Conservation (phyloP, 1,140 invertebrate genomes). For the Lysiphlebus fabarum region DNA sequence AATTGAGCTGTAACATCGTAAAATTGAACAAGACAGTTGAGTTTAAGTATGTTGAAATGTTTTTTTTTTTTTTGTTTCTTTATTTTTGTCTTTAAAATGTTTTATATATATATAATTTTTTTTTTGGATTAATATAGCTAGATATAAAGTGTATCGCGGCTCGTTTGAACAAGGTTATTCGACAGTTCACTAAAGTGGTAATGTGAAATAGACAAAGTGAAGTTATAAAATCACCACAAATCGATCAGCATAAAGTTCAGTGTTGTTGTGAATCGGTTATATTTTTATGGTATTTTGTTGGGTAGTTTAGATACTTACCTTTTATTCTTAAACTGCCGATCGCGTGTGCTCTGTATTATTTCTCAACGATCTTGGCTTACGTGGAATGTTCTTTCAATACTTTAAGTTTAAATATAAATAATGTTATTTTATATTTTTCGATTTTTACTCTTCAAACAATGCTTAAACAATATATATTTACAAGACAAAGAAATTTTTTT, state of each 20-base stretch:
- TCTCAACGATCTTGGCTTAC: neutral
- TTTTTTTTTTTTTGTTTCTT: constrained; percentile 20
- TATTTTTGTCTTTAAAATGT: neutral
- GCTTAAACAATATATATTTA: too few relatives aligned
- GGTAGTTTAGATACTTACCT: neutral
- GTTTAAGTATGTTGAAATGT: neutral
- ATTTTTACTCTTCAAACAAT: too few relatives aligned
- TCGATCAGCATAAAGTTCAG: constrained; percentile 50
- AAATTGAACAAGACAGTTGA: neutral
- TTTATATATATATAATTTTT: constrained; percentile 45
- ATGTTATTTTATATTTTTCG: too few relatives aligned
- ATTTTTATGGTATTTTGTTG: constrained; percentile 10
- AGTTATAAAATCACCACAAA: constrained; percentile 54
- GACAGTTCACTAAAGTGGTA: constrained; percentile 4
- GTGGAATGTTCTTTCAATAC: neutral
- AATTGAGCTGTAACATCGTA: neutral
- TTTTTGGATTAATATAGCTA: constrained; percentile 40
- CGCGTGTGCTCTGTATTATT: neutral
- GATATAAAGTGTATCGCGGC: constrained; percentile 48
- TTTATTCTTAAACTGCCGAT: neutral
- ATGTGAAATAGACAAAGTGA: constrained; percentile 36
- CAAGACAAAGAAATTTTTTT: too few relatives aligned
- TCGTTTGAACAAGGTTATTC: constrained; percentile 43
- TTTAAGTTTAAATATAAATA: too few relatives aligned
- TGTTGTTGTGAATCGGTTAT: neutral